Evolutionary conservation across 2,113 vertebrate species (phyloP).

Genomic region (Myotis brandtii): DNA sequence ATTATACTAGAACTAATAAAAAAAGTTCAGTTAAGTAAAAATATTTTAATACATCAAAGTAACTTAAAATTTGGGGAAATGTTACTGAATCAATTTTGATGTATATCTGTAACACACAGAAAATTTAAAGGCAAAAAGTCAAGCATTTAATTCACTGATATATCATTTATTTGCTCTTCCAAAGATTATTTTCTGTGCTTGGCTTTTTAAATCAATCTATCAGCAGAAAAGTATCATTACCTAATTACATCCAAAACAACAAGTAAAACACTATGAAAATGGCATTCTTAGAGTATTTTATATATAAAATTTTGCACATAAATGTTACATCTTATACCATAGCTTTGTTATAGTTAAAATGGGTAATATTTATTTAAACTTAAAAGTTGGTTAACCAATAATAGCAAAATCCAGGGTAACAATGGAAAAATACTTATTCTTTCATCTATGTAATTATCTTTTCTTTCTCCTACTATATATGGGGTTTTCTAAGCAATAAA

Average conservation of each 20-base stretch:
- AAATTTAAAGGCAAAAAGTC: slow-evolving; percentile 20
- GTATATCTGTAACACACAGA: not conserved
- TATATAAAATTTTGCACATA: slow-evolving; percentile 51
- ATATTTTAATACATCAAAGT: slow-evolving; percentile 29
- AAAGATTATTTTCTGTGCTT: slow-evolving; percentile 38
- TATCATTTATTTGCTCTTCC: not conserved
- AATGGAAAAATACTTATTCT: not conserved
- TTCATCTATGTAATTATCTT: not conserved
- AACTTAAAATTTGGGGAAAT: not conserved
- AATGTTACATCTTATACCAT: not conserved
- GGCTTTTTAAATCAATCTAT: slow-evolving; percentile 32
- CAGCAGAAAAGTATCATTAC: slow-evolving; percentile 8
- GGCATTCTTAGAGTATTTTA: not conserved
- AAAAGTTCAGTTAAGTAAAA: slow-evolving; percentile 9
- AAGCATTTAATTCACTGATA: slow-evolving; percentile 13
- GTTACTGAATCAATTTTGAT: slow-evolving; percentile 10
- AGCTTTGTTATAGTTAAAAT: not conserved
- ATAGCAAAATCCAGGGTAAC: not conserved
- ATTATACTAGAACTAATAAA: not conserved
- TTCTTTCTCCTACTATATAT: slow-evolving; percentile 2
- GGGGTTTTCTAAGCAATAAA: not conserved
- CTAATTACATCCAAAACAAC: not conserved
- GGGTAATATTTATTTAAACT: slow-evolving; percentile 1
- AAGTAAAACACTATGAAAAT: slow-evolving; percentile 16
- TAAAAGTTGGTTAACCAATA: not conserved